A percentile compares a stretch with the other conserved stretches of the same genome.
Conservation (phyloP, 2,113 vertebrate genomes). For the Carassius carassius region DNA sequence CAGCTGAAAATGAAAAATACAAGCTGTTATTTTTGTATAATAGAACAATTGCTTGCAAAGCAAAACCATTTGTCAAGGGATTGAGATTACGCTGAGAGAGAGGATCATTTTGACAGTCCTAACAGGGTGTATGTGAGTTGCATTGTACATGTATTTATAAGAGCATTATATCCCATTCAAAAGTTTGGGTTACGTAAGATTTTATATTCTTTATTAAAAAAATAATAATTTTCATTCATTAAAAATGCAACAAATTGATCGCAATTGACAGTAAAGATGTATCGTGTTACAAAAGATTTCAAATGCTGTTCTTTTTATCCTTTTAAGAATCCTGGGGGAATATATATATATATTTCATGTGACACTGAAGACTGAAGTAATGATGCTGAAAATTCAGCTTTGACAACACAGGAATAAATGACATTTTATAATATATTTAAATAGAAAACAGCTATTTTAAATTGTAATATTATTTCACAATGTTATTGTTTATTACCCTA, state of each 20-base stretch:
- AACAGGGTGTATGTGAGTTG: not conserved
- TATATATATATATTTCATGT: no score
- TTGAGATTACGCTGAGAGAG: not conserved
- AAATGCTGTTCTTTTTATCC: not conserved
- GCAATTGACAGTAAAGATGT: not conserved
- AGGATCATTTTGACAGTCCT: not conserved
- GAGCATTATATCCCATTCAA: not conserved
- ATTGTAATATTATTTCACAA: no score
- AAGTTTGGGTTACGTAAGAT: not conserved
- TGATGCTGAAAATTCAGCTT: no score
- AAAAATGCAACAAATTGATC: not conserved
- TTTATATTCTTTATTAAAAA: not conserved
- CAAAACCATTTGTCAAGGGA: constrained; percentile 12
- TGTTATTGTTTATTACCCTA: no score
- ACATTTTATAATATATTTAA: not conserved
- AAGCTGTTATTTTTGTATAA: constrained; percentile 18
- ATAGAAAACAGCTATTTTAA: not conserved
- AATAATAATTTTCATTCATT: not conserved
- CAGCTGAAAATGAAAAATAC: constrained; percentile 2
- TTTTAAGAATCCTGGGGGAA: not conserved
- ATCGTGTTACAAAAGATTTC: not conserved
- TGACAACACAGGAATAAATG: no score
- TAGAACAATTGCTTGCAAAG: constrained; percentile 25
- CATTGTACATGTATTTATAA: not conserved
- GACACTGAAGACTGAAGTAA: no score